Conservation (phyloP, 2,888 invertebrate genomes). For the Aphidoletes aphidimyza region DNA sequence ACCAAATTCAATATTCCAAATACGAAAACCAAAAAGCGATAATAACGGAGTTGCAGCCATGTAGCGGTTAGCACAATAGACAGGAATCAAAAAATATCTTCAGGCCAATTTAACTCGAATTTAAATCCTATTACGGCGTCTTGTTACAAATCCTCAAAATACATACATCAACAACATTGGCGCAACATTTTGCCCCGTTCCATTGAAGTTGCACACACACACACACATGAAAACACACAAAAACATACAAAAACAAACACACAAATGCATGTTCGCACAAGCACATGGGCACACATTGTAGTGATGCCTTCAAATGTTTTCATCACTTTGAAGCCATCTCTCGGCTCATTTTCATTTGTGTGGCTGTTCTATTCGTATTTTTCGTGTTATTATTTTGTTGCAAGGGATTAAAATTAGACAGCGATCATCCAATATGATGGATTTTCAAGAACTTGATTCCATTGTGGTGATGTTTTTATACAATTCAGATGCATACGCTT, state of each 20-base stretch:
- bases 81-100: constrained; percentile 43
- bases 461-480: not conserved
- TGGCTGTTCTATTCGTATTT: not conserved
- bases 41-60: not conserved
- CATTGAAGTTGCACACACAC: too few species aligned
- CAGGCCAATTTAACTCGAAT: constrained; percentile 47
- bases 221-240: too few species aligned
- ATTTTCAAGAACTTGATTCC: constrained; percentile 30
- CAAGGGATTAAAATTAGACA: constrained; percentile 43
- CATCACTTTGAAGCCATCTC: not conserved
- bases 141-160: constrained; percentile 27
- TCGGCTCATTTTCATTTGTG: too few species aligned
- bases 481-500: not conserved
- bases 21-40: not conserved
- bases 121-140: constrained; percentile 55
- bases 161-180: not conserved
- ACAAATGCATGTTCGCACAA: not conserved
- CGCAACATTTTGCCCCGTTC: too few species aligned
- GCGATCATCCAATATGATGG: constrained; percentile 29
- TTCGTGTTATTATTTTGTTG: constrained; percentile 42
- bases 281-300: not conserved
- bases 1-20: not conserved
- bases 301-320: not conserved
- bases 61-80: constrained; percentile 42
- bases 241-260: not conserved